Base-by-base conservation (phyloP, 2,888 invertebrate species). In the Agonopterix subpropinquella region DNA sequence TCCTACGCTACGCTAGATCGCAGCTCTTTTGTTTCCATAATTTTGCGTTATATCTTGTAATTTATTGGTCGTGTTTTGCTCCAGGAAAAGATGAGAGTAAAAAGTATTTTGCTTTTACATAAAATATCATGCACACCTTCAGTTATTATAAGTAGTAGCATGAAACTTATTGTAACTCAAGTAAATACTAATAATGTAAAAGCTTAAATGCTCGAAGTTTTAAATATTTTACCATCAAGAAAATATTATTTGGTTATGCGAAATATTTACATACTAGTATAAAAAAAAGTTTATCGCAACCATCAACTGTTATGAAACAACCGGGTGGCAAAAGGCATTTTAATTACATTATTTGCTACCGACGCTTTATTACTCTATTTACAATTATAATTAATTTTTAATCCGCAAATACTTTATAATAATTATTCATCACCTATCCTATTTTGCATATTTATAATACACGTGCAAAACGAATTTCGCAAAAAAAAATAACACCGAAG, bases 21-120 rank as follows among this genome's bases (percentile, higher is more conserved):
- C 39, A 18, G 43, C 48, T 47, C 52, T 49, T 72, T 70, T 70
- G 70, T 73, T 71, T 68, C 63, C 64, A 69, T 66, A 66, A 62
- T 68, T 65, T 62, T 64, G 56, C 57, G 61, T 67, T 63, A 65
- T 67, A 64, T 61, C 62, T 53, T 50, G 55, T 57, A 62, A 64
- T 67, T 64, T 68, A 70, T 61, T 57, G 36, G 35, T 18, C 10
- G 41, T 41, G 45, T 28, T 28, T 11, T 39, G 39, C 39, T n/a
- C 39, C 11, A 11, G 10, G 39, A 10, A 39, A 18, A 18, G 18
- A 18, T 28, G 5, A 4, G 7, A 28, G 28, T 28, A 28, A 28
- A 28, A 28, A 28, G 28, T 5, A 28, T 5, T 28, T 18, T 18
- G 3, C 0, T 4, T 28, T 4, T 18, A 2, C 18, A 28, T 28